Conservation (phyloP, 64 coral and sea anemone genomes). For the Actinia equina region DNA sequence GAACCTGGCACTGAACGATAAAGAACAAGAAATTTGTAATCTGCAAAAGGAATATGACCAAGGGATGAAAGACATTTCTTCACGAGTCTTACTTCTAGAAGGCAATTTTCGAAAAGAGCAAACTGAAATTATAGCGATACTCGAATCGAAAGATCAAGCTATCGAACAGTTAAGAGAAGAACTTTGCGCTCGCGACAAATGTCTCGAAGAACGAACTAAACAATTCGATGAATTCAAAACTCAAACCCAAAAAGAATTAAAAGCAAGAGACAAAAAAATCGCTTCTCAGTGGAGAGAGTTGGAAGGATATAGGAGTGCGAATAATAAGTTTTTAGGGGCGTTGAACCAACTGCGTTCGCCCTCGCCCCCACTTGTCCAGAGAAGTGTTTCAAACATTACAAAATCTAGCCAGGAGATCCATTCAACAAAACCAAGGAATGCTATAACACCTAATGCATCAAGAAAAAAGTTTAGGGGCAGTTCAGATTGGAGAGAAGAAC, state of each 20-base stretch:
- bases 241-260: conserved; percentile 22
- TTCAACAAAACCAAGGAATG: not conserved
- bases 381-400: conserved; percentile 25
- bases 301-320: conserved; percentile 42
- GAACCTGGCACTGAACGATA: conserved; percentile 27
- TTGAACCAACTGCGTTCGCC: conserved; percentile 32
- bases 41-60: conserved; percentile 28
- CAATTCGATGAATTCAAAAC: conserved; percentile 9
- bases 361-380: not conserved
- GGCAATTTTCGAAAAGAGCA: conserved; percentile 48
- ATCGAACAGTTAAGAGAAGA: conserved; percentile 34
- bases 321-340: conserved; percentile 36
- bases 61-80: conserved; percentile 43
- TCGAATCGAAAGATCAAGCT: conserved; percentile 16
- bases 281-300: conserved; percentile 43
- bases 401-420: not conserved
- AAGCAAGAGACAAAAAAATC: conserved; percentile 38
- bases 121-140: conserved; percentile 24
- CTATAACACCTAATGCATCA: not conserved
- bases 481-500: conserved; percentile 54
- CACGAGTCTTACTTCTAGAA: conserved; percentile 31
- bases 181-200: conserved; percentile 9
- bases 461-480: not conserved
- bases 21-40: conserved; percentile 23
- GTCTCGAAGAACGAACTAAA: conserved; percentile 12